Percentiles rank a stretch among this genome's conserved stretches.
Evolutionary conservation across 1,140 invertebrate genomes (phyloP).

Genomic region (Drosophila paulistorum): DNA sequence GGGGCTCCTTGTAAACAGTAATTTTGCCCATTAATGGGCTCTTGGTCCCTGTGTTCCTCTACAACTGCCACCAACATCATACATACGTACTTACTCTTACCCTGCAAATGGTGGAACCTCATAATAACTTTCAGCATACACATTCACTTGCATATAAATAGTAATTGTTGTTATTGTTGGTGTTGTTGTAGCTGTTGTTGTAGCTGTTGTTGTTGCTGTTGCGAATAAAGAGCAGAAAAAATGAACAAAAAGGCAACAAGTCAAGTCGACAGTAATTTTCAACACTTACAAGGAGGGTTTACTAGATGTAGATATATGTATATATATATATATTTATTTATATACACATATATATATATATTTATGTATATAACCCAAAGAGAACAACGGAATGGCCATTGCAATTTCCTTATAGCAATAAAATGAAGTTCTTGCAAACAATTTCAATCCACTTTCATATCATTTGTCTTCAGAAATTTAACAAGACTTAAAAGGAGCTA

Average conservation of each 20-base stretch:
- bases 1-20: conserved; percentile 74
- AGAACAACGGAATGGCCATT: conserved; percentile 9
- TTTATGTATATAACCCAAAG: conserved; percentile 8
- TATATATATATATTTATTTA: background rate
- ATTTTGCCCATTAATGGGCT: conserved; percentile 78
- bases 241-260: conserved; percentile 78
- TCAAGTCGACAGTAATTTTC: conserved; percentile 81
- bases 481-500: too few species aligned
- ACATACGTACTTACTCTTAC: conserved; percentile 7
- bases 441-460: background rate
- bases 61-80: background rate
- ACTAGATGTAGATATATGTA: conserved; percentile 10
- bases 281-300: conserved; percentile 69
- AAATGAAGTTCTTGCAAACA: conserved; percentile 1
- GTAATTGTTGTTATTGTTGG: conserved; percentile 45
- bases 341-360: background rate
- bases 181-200: conserved; percentile 48
- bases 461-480: background rate
- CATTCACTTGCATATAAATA: conserved; percentile 27
- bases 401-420: conserved; percentile 8
- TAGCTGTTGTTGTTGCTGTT: background rate
- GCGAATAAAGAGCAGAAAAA: conserved; percentile 33
- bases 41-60: conserved; percentile 30
- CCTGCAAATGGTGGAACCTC: conserved; percentile 18
- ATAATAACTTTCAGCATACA: conserved; percentile 60